phyloP scores from a whole-genome alignment of 2,888 invertebrate species.

The Venustoraphidia nigricollis region DNA sequence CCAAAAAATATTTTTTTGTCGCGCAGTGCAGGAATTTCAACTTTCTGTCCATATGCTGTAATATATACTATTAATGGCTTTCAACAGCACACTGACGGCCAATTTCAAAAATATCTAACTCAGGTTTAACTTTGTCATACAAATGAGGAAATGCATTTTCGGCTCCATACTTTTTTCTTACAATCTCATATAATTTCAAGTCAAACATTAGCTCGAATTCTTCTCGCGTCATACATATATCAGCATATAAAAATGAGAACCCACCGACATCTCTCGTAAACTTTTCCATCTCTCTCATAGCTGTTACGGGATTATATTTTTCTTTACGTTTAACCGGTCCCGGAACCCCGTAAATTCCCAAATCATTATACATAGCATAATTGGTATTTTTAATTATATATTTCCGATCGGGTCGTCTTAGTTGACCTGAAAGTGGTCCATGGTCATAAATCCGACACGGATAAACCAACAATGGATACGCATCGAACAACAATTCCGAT shows the following conservation, averaged over 20 bases:
- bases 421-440: slow-evolving; percentile 39
- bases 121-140: slow-evolving; percentile 51
- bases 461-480: slow-evolving; percentile 51
- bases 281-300: slow-evolving; percentile 54
- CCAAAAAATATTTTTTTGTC: no score
- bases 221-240: slow-evolving; percentile 47
- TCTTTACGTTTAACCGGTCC: slow-evolving; percentile 42
- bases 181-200: slow-evolving; percentile 41
- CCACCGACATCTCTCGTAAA: slow-evolving; percentile 52
- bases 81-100: slow-evolving; percentile 22
- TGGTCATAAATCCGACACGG: slow-evolving; percentile 50
- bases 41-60: no score
- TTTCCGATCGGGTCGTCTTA: slow-evolving; percentile 35
- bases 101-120: slow-evolving; percentile 45
- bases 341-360: slow-evolving; percentile 55
- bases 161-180: slow-evolving; percentile 40
- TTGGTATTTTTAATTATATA: slow-evolving; percentile 46
- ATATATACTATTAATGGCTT: slow-evolving; percentile 4
- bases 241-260: slow-evolving; percentile 52
- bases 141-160: slow-evolving; percentile 45
- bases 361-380: slow-evolving; percentile 55
- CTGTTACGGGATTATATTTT: slow-evolving; percentile 43
- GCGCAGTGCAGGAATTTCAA: no score
- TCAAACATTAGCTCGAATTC: slow-evolving; percentile 58
- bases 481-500: slow-evolving; percentile 43